phyloP scores from a whole-genome alignment of 2,113 vertebrate genomes.

The Phaethon lepturus region DNA sequence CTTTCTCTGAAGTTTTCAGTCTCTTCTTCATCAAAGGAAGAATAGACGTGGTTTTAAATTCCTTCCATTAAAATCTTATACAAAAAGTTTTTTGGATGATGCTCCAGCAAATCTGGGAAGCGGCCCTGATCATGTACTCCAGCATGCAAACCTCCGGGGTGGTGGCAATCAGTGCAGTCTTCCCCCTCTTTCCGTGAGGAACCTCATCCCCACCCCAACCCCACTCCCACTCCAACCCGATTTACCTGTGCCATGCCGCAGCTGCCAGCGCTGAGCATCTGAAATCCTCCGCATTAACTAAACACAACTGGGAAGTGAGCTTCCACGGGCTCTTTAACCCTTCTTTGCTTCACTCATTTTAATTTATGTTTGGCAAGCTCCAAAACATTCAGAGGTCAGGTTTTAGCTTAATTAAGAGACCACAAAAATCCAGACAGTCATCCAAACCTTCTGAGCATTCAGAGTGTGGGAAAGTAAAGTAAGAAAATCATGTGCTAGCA shows the following conservation, averaged over 20 bases:
- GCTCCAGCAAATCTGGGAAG: background rate
- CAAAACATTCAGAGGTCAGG: background rate
- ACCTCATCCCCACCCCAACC: background rate
- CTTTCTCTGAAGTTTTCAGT: background rate
- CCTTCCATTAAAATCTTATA: background rate
- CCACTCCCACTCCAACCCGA: background rate
- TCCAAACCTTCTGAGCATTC: constrained; percentile 14
- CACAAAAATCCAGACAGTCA: constrained; percentile 39
- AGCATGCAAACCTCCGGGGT: background rate
- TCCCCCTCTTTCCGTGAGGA: background rate
- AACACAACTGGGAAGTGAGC: background rate
- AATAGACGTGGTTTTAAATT: background rate
- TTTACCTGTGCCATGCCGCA: background rate
- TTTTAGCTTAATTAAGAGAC: constrained; percentile 56
- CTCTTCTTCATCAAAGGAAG: background rate
- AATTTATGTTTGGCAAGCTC: constrained; percentile 20
- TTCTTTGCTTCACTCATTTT: constrained; percentile 1
- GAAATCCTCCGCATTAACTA: background rate
- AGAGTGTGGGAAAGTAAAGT: background rate
- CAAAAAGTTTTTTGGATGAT: background rate
- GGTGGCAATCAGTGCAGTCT: background rate
- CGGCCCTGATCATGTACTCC: background rate
- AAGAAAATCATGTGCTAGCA: background rate
- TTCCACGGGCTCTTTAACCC: constrained; percentile 16
- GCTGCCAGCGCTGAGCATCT: background rate